Conservation (phyloP, 2,888 invertebrate species). For the Andrena haemorrhoa region DNA sequence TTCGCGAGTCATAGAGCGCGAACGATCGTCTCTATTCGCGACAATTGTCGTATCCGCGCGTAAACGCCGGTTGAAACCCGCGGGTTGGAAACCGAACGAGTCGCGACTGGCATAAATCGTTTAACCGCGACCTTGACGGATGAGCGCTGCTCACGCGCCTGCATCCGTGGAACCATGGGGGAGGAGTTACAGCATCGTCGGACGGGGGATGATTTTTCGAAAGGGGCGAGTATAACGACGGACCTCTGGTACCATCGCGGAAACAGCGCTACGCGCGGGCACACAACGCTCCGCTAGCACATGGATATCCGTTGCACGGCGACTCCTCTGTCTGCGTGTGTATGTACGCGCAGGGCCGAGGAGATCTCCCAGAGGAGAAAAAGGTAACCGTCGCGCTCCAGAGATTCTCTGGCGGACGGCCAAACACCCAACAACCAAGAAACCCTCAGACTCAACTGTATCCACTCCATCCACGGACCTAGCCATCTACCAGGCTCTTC, state of each 20-base stretch:
- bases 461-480: slow-evolving; percentile 68
- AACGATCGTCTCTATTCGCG: slow-evolving; percentile 16
- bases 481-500: slow-evolving; percentile 54
- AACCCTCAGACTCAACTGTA: slow-evolving; percentile 73
- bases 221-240: slow-evolving; percentile 23
- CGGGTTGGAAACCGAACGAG: slow-evolving; percentile 1
- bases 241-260: background rate
- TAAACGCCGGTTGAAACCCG: background rate
- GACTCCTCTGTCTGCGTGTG: background rate
- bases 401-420: slow-evolving; percentile 79
- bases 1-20: slow-evolving; percentile 17
- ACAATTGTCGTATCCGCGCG: slow-evolving; percentile 27
- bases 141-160: background rate
- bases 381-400: slow-evolving; percentile 77
- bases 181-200: background rate
- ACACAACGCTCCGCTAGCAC: background rate
- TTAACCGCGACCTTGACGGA: slow-evolving; percentile 32
- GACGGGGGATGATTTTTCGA: slow-evolving; percentile 23
- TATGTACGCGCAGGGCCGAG: slow-evolving; percentile 50
- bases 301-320: background rate
- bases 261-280: background rate
- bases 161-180: background rate
- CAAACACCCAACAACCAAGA: slow-evolving; percentile 79
- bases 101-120: slow-evolving; percentile 17
- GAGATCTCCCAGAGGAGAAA: slow-evolving; percentile 71